These are phyloP conservation scores for Rhodeus uyekii DNA, from an alignment of 2,797 vertebrate genomes.

Conservation along the genomic window DNA sequence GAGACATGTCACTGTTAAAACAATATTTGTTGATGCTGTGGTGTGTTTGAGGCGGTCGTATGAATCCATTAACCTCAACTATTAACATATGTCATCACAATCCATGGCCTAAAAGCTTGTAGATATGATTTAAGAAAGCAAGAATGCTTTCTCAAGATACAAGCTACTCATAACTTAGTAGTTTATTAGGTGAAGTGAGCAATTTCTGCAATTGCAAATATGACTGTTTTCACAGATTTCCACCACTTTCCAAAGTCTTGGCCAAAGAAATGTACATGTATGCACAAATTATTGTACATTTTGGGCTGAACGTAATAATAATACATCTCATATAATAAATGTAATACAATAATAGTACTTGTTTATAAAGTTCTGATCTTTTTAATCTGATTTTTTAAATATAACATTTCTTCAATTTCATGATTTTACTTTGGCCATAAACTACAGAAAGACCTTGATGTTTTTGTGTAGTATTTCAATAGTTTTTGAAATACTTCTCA, in stretches of 20 bases:
- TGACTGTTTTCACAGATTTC: background rate
- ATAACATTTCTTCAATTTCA: too few species aligned
- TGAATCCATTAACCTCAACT: constrained; percentile 22
- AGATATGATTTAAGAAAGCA: background rate
- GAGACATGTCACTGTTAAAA: constrained; percentile 42
- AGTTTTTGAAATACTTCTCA: too few species aligned
- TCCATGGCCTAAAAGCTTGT: background rate
- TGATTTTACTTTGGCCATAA: too few species aligned
- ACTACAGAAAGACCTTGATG: too few species aligned
- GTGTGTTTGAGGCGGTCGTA: constrained; percentile 18
- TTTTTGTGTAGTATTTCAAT: too few species aligned
- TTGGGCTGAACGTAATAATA: too few species aligned
- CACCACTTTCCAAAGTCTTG: background rate
- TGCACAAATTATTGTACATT: too few species aligned
- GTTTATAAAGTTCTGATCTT: too few species aligned
- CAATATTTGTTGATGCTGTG: constrained; percentile 36
- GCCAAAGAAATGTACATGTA: too few species aligned
- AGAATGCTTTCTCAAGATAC: background rate
- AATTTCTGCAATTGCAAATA: too few species aligned
- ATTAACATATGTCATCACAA: constrained; percentile 5
- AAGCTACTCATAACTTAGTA: background rate
- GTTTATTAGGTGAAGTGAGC: background rate
- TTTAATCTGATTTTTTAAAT: too few species aligned
- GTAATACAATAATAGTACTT: too few species aligned
- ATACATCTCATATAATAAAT: background rate